Evolutionary conservation across 2,797 vertebrate species (phyloP), one percentile per base, ranked within the genome.

Genomic region (Sebastiscus tertius): DNA sequence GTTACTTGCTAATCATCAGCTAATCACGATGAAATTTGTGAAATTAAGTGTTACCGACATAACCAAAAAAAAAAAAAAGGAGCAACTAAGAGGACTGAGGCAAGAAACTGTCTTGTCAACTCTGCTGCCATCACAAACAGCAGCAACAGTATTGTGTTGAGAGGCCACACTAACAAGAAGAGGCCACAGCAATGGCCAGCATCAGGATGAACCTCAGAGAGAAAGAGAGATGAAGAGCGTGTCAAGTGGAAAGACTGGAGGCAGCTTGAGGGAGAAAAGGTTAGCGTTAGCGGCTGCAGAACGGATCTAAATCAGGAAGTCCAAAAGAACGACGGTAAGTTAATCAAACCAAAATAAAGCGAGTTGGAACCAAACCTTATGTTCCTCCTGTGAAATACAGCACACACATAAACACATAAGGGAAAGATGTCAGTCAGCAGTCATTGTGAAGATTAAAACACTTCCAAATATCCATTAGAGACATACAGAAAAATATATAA

Each of bases 341-440:
- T 65, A 26, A 46, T 80, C 80, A 83, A 66, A 84, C 88, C 63
- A 84, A 82, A 75, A 78, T 55, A 81, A 73, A 86, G 4, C 7
- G 84, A 93, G 84, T 89, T 12, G 72, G 63, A 93, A 95, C 91
- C 98, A 97, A 98, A 99, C 98, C 98, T 99, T 97, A 88, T 97
- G 96, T 46, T 96, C 96, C 90, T 96, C 97, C 98, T 99, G 96
- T 91, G 83, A 94, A 95, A 93, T 81, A 95, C 92, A 96, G 80
- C 91, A 94, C 94, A 95, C 24, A 81, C 64, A 94, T 75, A 94
- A 82, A 85, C 71, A 93, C 82, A 90, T 3, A 84, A 83, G 89
- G 85, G 91, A 77, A 94, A 81, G 31, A 91, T 13, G 54, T 89
- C 82, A 90, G 84, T 69, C 63, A 94, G 42, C 39, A 39, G 46